A percentile compares a stretch with the other conserved stretches of the same genome.
Conservation (phyloP, 2,113 vertebrate genomes). For the Dinomys branickii region DNA sequence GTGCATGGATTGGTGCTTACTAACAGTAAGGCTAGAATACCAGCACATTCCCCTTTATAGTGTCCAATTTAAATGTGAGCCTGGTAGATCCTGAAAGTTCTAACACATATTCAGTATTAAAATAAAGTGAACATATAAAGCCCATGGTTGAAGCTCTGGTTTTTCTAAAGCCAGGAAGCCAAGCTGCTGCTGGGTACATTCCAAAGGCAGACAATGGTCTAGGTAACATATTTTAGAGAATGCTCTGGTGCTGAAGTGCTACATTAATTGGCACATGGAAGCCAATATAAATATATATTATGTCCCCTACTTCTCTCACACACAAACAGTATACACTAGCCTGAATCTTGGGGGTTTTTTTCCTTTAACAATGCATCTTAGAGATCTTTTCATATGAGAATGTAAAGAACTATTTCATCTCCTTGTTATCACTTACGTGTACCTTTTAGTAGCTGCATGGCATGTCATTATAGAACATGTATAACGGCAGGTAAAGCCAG, state of each 20-base stretch:
- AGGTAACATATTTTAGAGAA: background rate
- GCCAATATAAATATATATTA: background rate
- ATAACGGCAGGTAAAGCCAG: background rate
- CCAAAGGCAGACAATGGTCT: background rate
- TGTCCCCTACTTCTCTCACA: background rate
- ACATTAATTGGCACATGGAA: background rate
- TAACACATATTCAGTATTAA: conserved; percentile 7
- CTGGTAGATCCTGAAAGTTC: background rate
- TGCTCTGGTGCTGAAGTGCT: background rate
- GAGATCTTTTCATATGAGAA: background rate
- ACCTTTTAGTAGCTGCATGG: background rate
- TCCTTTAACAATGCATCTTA: background rate
- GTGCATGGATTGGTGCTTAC: background rate
- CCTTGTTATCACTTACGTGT: background rate
- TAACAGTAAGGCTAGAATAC: background rate
- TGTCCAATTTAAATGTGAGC: background rate
- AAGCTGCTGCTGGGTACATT: background rate
- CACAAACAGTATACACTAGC: background rate
- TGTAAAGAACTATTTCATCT: background rate
- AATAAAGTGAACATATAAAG: background rate
- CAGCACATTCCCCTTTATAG: background rate
- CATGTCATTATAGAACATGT: too few relatives aligned
- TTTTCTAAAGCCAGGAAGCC: background rate
- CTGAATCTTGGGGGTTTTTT: background rate
- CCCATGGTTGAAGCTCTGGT: background rate